Evolutionary conservation across 2,888 invertebrate species (phyloP).

Genomic region (Eristalinus aeneus): DNA sequence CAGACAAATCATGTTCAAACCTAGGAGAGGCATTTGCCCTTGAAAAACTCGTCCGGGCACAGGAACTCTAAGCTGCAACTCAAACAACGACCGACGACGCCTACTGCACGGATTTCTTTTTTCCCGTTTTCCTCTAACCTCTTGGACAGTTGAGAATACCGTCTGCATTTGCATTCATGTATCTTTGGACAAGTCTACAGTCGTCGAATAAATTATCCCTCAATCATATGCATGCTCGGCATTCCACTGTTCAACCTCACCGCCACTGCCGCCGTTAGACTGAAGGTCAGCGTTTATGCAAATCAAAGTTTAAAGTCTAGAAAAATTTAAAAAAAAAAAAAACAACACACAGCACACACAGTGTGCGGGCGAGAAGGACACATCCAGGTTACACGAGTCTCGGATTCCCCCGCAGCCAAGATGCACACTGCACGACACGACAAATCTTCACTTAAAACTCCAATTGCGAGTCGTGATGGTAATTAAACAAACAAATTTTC

Average conservation of each 20-base stretch:
- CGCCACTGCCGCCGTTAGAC: not conserved
- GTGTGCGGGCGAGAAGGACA: not conserved
- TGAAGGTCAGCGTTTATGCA: not conserved
- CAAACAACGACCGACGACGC: not conserved
- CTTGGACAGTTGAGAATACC: not conserved
- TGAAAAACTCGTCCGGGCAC: not conserved
- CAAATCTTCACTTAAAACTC: not conserved
- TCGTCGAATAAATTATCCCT: not conserved
- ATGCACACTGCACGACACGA: not conserved
- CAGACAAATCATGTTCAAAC: not conserved
- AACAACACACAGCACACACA: not conserved
- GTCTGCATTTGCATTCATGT: not conserved
- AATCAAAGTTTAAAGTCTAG: not conserved
- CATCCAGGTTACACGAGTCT: not conserved
- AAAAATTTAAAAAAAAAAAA: too few species aligned
- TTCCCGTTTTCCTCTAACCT: not conserved
- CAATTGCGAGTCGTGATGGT: slow-evolving; percentile 41
- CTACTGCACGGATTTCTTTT: not conserved
- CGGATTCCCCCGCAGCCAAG: not conserved
- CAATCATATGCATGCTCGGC: not conserved
- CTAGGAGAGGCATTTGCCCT: not conserved
- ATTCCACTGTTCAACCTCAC: not conserved
- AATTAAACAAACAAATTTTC: slow-evolving; percentile 24
- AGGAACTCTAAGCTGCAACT: not conserved
- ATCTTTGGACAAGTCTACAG: not conserved